Conservation (phyloP, 1,140 invertebrate genomes). For the Forficula auricularia region DNA sequence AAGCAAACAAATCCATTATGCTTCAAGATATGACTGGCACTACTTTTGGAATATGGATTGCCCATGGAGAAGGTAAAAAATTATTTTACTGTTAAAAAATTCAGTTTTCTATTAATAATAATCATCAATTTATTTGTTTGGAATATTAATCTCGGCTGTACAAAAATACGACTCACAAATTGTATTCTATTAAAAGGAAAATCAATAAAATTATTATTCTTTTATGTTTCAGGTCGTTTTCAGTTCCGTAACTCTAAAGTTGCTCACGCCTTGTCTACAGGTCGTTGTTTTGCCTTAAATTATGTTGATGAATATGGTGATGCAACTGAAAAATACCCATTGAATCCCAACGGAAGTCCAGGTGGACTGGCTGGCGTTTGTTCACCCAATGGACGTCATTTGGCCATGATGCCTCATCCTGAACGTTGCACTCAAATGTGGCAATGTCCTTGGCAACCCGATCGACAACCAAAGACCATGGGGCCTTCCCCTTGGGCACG, state of each 20-base stretch:
- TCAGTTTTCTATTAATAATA: conserved; percentile 2
- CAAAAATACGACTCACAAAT: too few species aligned
- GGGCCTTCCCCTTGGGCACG: conserved; percentile 69
- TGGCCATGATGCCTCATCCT: conserved; percentile 97
- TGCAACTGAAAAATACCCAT: conserved; percentile 66
- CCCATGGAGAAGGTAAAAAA: conserved; percentile 83
- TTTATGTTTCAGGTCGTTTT: conserved; percentile 32
- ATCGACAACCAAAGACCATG: conserved; percentile 19
- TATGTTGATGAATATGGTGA: conserved; percentile 67
- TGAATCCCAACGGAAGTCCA: conserved; percentile 84
- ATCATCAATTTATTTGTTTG: background rate
- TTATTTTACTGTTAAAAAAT: conserved; percentile 34
- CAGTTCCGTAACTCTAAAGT: conserved; percentile 31
- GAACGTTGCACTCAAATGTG: conserved; percentile 71
- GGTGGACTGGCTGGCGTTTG: conserved; percentile 75
- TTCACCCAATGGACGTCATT: conserved; percentile 74
- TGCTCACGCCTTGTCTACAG: conserved; percentile 34
- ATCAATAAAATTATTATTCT: conserved; percentile 1
- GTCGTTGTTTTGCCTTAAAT: conserved; percentile 51
- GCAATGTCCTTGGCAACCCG: conserved; percentile 65
- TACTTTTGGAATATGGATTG: conserved; percentile 81
- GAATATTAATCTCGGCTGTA: background rate
- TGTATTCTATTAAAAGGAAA: too few species aligned
- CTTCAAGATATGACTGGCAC: conserved; percentile 68
- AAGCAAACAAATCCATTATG: conserved; percentile 63